Evolutionary conservation across 2,113 vertebrate species (phyloP).

Genomic region (Hystrix cristata): DNA sequence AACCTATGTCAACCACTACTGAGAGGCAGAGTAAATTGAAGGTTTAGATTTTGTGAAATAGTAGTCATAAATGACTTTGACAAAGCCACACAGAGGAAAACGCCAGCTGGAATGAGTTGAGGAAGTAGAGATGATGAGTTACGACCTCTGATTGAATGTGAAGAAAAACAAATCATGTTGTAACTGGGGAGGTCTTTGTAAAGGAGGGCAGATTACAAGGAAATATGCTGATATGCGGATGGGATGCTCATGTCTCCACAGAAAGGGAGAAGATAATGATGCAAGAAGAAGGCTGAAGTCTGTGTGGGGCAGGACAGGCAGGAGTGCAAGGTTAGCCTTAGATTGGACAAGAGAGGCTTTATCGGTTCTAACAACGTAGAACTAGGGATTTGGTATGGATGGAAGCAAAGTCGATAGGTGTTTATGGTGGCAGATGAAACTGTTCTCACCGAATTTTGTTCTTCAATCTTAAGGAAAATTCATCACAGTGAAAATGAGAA

Average conservation of each 20-base stretch:
- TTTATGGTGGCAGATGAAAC: background rate
- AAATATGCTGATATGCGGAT: background rate
- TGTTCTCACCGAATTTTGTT: background rate
- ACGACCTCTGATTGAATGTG: background rate
- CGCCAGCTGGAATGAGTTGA: background rate
- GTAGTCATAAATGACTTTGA: background rate
- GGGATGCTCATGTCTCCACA: background rate
- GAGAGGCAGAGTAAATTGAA: background rate
- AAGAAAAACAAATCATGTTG: background rate
- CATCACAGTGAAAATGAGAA: background rate
- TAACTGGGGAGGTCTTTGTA: background rate
- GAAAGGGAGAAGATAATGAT: background rate
- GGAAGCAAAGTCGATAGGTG: background rate
- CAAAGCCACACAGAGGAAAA: background rate
- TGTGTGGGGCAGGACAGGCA: background rate
- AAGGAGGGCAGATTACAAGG: background rate
- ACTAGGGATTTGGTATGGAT: background rate
- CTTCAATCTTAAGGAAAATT: slow-evolving; percentile 2
- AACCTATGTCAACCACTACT: background rate
- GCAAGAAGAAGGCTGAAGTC: background rate
- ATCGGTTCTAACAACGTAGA: background rate
- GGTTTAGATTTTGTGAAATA: background rate
- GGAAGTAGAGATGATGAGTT: background rate
- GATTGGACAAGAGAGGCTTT: background rate
- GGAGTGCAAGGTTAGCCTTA: background rate